Evolutionary conservation across 1,140 invertebrate species (phyloP).

Genomic region (Steinernema feltiae): DNA sequence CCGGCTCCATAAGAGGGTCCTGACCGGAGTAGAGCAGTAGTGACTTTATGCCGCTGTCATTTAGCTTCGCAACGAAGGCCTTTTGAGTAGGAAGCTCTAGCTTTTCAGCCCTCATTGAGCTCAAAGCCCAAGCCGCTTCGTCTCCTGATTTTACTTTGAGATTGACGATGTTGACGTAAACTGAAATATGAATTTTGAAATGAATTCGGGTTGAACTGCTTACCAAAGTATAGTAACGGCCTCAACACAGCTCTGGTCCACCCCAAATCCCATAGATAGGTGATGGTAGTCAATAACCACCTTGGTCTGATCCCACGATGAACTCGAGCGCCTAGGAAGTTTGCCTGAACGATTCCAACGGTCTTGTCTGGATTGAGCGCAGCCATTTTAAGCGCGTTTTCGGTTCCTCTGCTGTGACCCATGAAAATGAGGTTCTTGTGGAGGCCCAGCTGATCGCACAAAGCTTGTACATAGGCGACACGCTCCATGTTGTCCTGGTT

Average conservation of each 20-base stretch:
- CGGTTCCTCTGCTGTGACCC: slow-evolving; percentile 18
- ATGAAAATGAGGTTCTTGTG: slow-evolving; percentile 17
- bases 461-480: not conserved
- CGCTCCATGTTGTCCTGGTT: slow-evolving; percentile 8
- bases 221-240: not conserved
- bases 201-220: not conserved
- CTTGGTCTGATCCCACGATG: slow-evolving; percentile 2
- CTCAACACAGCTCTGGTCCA: not conserved
- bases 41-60: slow-evolving; percentile 10
- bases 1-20: slow-evolving; percentile 33
- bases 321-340: not conserved
- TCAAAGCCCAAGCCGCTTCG: not conserved
- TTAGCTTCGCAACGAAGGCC: not conserved
- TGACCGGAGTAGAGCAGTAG: slow-evolving; percentile 33
- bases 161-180: not conserved
- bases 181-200: not conserved
- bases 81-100: not conserved
- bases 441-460: not conserved
- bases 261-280: not conserved
- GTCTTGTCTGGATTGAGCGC: not conserved
- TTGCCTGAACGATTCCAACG: slow-evolving; percentile 12
- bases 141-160: not conserved
- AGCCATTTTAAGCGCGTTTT: slow-evolving; percentile 13
- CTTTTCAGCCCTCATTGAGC: not conserved
- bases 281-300: not conserved